These are phyloP conservation scores for Axinella damicornis DNA, from an alignment of 37 sponge, comb jelly and placozoan genomes.

Conservation along the genomic window DNA sequence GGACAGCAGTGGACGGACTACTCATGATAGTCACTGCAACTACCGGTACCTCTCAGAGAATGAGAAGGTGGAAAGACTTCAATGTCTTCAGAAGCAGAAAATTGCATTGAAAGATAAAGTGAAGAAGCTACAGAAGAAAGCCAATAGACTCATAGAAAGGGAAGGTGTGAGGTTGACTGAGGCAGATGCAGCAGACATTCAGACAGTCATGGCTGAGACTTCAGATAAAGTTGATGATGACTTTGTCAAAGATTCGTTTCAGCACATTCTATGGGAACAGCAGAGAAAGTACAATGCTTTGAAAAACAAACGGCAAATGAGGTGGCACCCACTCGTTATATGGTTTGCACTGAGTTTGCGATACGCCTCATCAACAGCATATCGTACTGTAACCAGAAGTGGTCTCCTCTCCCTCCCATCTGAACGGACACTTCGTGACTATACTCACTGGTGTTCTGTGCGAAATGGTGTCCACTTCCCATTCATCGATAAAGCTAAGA, in stretches of 20 bases:
- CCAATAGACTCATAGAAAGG: not conserved
- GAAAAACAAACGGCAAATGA: not conserved
- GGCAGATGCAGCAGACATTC: constrained; percentile 2
- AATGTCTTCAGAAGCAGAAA: not conserved
- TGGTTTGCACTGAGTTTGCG: not conserved
- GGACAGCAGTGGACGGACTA: not conserved
- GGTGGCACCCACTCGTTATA: constrained; percentile 1
- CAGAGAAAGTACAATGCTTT: not conserved
- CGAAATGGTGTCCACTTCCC: not conserved
- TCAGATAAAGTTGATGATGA: not conserved
- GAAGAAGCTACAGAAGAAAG: not conserved
- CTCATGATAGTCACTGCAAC: not conserved
- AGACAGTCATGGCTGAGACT: not conserved
- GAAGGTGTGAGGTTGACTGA: not conserved
- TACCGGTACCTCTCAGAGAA: too few species aligned
- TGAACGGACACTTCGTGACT: not conserved
- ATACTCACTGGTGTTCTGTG: constrained; percentile 1
- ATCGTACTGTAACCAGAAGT: not conserved
- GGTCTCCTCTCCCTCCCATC: too few species aligned
- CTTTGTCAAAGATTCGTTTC: constrained; percentile 2
- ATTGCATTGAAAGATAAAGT: not conserved
- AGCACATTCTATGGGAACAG: constrained; percentile 33
- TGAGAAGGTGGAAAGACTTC: not conserved
- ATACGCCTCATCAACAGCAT: not conserved
- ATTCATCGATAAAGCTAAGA: not conserved